phyloP scores from a whole-genome alignment of 2,113 vertebrate species.

The Larimichthys crocea region DNA sequence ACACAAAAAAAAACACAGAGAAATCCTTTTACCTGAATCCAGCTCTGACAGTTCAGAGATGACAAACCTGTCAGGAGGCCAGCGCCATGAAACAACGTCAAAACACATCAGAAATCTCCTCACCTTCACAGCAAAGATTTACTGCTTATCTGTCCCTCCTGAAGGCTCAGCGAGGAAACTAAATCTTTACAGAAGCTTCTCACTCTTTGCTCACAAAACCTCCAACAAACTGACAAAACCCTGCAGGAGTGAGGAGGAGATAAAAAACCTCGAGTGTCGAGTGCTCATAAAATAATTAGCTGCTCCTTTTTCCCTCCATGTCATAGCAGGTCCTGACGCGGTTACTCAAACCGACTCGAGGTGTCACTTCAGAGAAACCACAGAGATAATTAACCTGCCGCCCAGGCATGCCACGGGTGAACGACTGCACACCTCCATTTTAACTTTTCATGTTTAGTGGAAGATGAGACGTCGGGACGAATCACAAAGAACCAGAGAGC shows the following conservation, averaged over 20 bases:
- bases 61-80: slow-evolving; percentile 42
- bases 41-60: slow-evolving; percentile 31
- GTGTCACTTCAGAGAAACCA: background rate
- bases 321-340: slow-evolving; percentile 29
- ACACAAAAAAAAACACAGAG: background rate
- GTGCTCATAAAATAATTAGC: slow-evolving; percentile 55
- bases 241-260: slow-evolving; percentile 7
- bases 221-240: background rate
- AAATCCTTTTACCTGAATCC: slow-evolving; percentile 27
- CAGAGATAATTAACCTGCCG: slow-evolving; percentile 23
- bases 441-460: background rate
- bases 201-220: background rate
- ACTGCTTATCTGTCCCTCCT: slow-evolving; percentile 20
- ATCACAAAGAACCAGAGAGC: background rate
- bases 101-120: slow-evolving; percentile 37
- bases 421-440: background rate
- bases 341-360: slow-evolving; percentile 34
- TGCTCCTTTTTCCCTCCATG: slow-evolving; percentile 9
- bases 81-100: slow-evolving; percentile 19
- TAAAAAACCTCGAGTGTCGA: background rate
- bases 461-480: slow-evolving; percentile 2
- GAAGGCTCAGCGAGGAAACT: slow-evolving; percentile 5
- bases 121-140: slow-evolving; percentile 23
- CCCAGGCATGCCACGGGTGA: background rate
- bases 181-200: slow-evolving; percentile 8